Base-by-base conservation (phyloP, 2,797 vertebrate species). In the Erpetoichthys calabaricus region DNA sequence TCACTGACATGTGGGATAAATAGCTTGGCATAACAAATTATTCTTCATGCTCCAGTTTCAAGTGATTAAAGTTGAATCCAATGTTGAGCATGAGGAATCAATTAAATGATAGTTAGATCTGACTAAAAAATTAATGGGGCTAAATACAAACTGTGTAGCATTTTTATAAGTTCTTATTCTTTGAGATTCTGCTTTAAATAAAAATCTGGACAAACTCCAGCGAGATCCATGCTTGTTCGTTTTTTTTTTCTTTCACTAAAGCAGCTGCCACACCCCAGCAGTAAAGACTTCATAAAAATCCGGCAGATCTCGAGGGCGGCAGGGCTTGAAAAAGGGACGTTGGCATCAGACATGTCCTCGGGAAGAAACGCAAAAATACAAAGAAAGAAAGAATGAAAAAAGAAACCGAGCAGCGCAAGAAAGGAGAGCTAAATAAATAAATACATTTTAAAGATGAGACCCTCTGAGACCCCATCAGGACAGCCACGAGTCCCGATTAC, bases 71-170 rank as follows among this genome's bases (percentile, higher is more conserved):
- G 68, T 71, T 73, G 76, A 77, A 77, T 87, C 74, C 69, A 80
- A 79, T 71, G 80, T 74, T 71, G 68, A 73, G 73, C 82, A 85
- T 77, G 62, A 86, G 80, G 83, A 83, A 81, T 84, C 79, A 83
- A 83, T 91, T 86, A 89, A 82, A 82, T 76, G 65, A 81, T 79
- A 80, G 78, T 82, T 82, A 81, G 76, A 82, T 84, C 77, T 84
- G 82, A 83, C 79, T 73, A 80, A 80, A 59, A 83, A 83, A 86
- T 79, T 82, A 84, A 81, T 80, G 77, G 74, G 69, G 70, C 70
- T 74, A 77, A 81, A 83, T 70, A 77, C 71, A 84, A 80, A 81
- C 72, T 69, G 73, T 58, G 45, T 67, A 71, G 63, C 63, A 59
- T 78, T 72, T 74, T 78, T 63, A 65, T 50, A 66, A 65, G 69